Conservation (phyloP, 2,797 vertebrate species). For the Muscicapa comitata region DNA sequence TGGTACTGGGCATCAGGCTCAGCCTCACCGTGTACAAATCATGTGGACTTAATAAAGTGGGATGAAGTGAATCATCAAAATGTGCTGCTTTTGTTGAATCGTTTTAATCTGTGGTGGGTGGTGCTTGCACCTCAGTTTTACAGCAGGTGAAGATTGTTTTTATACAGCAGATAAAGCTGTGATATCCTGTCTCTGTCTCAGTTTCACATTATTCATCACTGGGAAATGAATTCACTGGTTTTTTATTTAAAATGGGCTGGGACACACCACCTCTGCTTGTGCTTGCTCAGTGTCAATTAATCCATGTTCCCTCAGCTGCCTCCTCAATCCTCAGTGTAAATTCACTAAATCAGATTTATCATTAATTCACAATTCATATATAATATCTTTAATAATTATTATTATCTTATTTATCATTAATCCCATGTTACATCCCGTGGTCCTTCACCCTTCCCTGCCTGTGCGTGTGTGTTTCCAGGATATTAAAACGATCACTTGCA, state of each 20-base stretch:
- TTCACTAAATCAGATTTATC: not conserved
- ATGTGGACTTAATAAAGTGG: not conserved
- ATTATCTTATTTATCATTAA: not conserved
- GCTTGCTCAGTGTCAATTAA: not conserved
- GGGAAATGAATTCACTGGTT: too few relatives aligned
- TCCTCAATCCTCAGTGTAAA: not conserved
- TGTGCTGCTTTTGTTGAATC: not conserved
- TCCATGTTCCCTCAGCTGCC: not conserved
- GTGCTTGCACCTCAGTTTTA: fast-evolving
- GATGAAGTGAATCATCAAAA: not conserved
- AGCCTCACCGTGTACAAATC: not conserved
- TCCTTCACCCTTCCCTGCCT: too few relatives aligned
- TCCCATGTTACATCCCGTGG: fast-evolving
- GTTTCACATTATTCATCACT: fast-evolving
- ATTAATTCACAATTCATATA: not conserved
- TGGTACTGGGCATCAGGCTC: not conserved
- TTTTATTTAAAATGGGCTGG: not conserved
- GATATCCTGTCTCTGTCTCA: too few relatives aligned
- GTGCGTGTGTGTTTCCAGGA: fast-evolving
- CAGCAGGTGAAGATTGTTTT: not conserved
- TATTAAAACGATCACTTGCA: fast-evolving
- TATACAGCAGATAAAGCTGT: fast-evolving
- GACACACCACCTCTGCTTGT: not conserved
- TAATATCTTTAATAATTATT: not conserved
- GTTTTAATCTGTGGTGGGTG: not conserved